These are phyloP conservation scores for Labeo rohita DNA, from an alignment of 2,113 vertebrate species.

Conservation along the genomic window DNA sequence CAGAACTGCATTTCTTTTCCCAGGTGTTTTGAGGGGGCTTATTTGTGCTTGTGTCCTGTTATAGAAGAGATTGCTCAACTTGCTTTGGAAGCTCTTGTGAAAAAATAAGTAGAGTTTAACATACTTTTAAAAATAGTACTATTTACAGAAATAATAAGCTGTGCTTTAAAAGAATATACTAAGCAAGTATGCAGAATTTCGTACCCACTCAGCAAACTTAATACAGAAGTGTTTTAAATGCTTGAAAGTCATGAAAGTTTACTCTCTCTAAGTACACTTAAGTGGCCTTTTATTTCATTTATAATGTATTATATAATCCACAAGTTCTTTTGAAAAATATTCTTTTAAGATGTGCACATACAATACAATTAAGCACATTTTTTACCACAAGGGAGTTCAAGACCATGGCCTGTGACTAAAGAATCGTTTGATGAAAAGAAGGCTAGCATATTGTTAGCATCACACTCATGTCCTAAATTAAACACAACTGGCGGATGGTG, in stretches of 20 bases:
- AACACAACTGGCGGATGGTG: slow-evolving; percentile 12
- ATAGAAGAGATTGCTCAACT: neutral
- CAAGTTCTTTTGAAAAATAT: neutral
- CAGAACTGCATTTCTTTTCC: slow-evolving; percentile 17
- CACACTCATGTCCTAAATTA: slow-evolving; percentile 18
- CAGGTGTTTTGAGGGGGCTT: neutral
- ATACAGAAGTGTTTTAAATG: neutral
- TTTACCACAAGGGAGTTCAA: neutral
- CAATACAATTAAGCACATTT: neutral
- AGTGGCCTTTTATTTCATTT: neutral
- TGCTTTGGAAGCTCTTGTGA: neutral
- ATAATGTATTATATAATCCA: neutral
- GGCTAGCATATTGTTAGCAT: slow-evolving; percentile 34
- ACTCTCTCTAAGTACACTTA: neutral
- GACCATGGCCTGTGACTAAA: neutral
- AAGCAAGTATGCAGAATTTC: neutral
- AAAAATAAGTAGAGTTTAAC: neutral
- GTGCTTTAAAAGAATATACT: neutral
- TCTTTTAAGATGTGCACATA: neutral
- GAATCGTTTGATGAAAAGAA: slow-evolving; percentile 23
- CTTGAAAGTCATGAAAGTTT: neutral
- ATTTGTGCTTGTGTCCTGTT: neutral
- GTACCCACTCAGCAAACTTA: no score
- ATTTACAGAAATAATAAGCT: neutral
- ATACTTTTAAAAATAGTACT: neutral